Evolutionary conservation across 2,797 vertebrate species (phyloP).

Genomic region (Triplophysa bombifrons): DNA sequence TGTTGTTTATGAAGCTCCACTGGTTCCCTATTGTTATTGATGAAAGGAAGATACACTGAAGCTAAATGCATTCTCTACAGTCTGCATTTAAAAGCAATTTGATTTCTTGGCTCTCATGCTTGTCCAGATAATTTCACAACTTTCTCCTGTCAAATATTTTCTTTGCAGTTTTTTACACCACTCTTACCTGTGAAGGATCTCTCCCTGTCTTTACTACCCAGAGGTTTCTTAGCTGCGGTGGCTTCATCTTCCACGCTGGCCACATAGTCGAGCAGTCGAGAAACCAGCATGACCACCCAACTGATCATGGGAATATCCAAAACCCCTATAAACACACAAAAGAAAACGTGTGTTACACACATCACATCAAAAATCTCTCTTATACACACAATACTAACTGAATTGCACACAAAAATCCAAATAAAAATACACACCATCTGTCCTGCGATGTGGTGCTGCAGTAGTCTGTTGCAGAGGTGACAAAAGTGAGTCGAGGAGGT

Average conservation of each 20-base stretch:
- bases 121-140: not conserved
- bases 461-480: constrained; percentile 91
- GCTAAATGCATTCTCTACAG: not conserved
- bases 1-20: constrained; percentile 99
- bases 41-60: constrained; percentile 12
- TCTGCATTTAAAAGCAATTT: not conserved
- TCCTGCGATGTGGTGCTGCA: constrained; percentile 78
- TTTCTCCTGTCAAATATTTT: not conserved
- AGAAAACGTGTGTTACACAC: not conserved
- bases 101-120: not conserved
- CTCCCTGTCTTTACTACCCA: constrained; percentile 93
- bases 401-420: not conserved
- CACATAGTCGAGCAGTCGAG: constrained; percentile 94
- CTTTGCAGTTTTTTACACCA: not conserved
- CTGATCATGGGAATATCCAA: constrained; percentile 99
- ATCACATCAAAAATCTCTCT: not conserved
- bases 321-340: constrained; percentile 79
- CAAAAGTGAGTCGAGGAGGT: constrained; percentile 92
- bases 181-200: constrained; percentile 84
- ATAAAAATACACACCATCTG: constrained; percentile 80
- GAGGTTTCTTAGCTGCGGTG: constrained; percentile 89
- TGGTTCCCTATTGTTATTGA: constrained; percentile 84
- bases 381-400: not conserved
- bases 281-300: constrained; percentile 99
- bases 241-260: constrained; percentile 97